These are phyloP conservation scores for Crossocerus cetratus DNA, from an alignment of 2,888 invertebrate genomes.

Conservation along the genomic window DNA sequence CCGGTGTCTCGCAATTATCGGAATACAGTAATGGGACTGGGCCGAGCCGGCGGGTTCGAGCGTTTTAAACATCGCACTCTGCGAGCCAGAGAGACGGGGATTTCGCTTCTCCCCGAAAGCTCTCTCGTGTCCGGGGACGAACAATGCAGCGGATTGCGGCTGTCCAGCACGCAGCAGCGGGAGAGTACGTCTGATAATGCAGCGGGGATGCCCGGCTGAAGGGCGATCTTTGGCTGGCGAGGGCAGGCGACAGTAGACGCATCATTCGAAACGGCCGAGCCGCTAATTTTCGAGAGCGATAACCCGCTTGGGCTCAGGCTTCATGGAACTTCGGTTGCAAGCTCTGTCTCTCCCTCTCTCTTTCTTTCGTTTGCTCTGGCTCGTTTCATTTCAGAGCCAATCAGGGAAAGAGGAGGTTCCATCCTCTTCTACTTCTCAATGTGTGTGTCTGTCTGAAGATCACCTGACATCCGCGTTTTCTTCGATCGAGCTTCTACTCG, in stretches of 20 bases:
- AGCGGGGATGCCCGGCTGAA: no score
- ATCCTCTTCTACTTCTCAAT: background rate
- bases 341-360: background rate
- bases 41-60: no score
- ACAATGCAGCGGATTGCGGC: no score
- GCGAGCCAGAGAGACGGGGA: no score
- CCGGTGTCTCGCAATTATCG: no score
- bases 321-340: slow-evolving; percentile 35
- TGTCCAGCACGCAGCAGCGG: no score
- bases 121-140: no score
- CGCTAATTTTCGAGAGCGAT: slow-evolving; percentile 55
- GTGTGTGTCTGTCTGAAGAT: slow-evolving; percentile 13
- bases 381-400: slow-evolving; percentile 51
- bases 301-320: slow-evolving; percentile 35
- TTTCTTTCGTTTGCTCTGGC: background rate
- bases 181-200: no score
- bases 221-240: slow-evolving; percentile 11
- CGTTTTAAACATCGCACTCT: no score
- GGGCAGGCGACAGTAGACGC: slow-evolving; percentile 12
- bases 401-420: slow-evolving; percentile 44
- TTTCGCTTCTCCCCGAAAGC: no score
- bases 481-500: background rate
- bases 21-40: no score
- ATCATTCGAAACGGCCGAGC: slow-evolving; percentile 44
- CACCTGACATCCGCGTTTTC: background rate